Evolutionary conservation across 2,888 invertebrate genomes (phyloP), one percentile per base, ranked within the genome.

Genomic region (Nomada hirtipes): DNA sequence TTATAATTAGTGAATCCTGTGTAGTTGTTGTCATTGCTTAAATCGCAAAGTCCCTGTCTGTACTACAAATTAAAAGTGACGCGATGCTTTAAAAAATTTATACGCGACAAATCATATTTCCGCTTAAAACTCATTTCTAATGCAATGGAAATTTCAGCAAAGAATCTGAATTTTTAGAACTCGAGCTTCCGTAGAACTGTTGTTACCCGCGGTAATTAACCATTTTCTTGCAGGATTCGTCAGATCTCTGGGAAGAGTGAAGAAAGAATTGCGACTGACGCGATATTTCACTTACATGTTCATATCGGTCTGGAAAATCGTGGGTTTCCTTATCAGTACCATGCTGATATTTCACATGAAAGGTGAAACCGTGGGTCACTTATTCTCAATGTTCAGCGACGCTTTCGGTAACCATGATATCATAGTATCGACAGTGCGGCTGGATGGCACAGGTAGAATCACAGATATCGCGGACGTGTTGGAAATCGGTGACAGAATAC

Each of bases 211-310:
- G 13, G 23, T 13, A 57, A 23, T 55, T 23, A 9, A 23, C 11
- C n/a, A 9, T 23, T 55, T 23, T n/a, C 57, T n/a, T 4, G 7
- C 36, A 84, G 77, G 79, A 53, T 70, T 97, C 82, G 96, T 98
- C 65, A 96, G 97, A 91, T 95, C 95, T 60, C 94, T 98, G 89
- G 97, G 97, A 13, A 95, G 96, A 92, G 95, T 98, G 65, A 98
- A 98, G 92, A 97, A 97, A 71, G 96, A 97, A 72, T 94, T 99
- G 84, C 96, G 96, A 82, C 94, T 96, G 73, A 97, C 97, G 1
- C 96, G 98, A 68, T 98, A 98, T 91, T 98, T 98, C 94, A 97
- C 96, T 2, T 98, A 98, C 94, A 96, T 98, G 90, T 97, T 98
- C 91, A 95, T 99, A 71, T 98, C 98, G 0, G 94, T 98, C 0